Base-by-base conservation (phyloP, 1,140 invertebrate genomes). In the Antheraea mylitta region DNA sequence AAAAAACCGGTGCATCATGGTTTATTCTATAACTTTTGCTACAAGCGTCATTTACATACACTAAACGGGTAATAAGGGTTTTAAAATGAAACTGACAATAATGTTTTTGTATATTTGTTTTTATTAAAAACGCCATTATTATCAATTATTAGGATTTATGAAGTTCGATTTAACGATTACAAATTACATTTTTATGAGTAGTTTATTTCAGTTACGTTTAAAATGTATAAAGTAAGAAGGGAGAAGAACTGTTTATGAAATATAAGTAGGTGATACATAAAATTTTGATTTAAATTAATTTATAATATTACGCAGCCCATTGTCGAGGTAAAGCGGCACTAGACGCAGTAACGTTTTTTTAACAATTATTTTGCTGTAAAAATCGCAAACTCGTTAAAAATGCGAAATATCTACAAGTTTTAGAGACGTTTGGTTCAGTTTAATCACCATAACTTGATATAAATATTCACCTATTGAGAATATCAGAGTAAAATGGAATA, bases 41-140 rank as follows among this genome's bases (percentile, higher is more conserved):
- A 64, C 38, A 64, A 64, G 38, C 38, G 11, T 18, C n/a, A 64
- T 18, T 53, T n/a, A 68, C 18, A 68, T 58, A 69, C 30, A 59
- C 19, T 58, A 53, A 45, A 68, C 30, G 63, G 73, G 69, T 53
- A 59, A n/a, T 38, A 53, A 69, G 74, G 78, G 38, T 67, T 66
- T 60, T 36, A 60, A 53, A 90, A 90, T 89, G 85, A 89, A 91
- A 90, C 87, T 80, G 80, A 75, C 79, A 75, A 79, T 83, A 73
- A 74, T 59, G 62, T 78, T 87, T 85, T 89, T 88, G 82, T 87
- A 86, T 90, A 90, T 85, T 87, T 91, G 87, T 88, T 92, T 90
- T 92, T 92, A 91, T 90, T 92, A 91, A 92, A 92, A 92, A 91
- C 88, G 85, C 86, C 90, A 90, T 91, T 89, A 90, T 90, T 82